These are phyloP conservation scores for Misgurnus mizolepis DNA, from an alignment of 2,113 vertebrate genomes.

Conservation along the genomic window DNA sequence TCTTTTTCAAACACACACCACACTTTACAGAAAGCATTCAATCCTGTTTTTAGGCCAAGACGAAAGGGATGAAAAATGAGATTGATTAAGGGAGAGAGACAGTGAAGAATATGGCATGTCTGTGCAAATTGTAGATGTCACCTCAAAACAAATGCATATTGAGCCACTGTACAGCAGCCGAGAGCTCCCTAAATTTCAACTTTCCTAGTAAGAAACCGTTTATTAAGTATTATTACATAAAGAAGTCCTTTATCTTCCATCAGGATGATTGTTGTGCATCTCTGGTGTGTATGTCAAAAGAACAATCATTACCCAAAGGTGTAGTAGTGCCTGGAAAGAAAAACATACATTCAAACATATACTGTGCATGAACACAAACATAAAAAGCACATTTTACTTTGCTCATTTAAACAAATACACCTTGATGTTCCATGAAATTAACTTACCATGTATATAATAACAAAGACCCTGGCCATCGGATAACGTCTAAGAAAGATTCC, in stretches of 20 bases:
- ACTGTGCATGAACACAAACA: background rate
- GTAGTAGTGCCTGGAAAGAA: slow-evolving; percentile 82
- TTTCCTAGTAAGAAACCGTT: slow-evolving; percentile 39
- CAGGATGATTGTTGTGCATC: slow-evolving; percentile 85
- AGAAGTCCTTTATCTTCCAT: slow-evolving; percentile 71
- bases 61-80: slow-evolving; percentile 35
- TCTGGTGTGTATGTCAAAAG: slow-evolving; percentile 95
- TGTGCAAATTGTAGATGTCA: slow-evolving; percentile 69
- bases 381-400: background rate
- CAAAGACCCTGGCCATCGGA: slow-evolving; percentile 90
- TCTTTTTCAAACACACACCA: slow-evolving; percentile 46
- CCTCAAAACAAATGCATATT: slow-evolving; percentile 18
- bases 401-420: background rate
- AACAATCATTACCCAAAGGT: slow-evolving; percentile 98
- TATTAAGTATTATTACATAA: slow-evolving; percentile 25
- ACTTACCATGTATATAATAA: slow-evolving; percentile 97
- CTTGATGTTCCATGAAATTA: background rate
- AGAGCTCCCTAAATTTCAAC: slow-evolving; percentile 32
- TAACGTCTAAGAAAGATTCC: slow-evolving; percentile 96
- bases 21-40: slow-evolving; percentile 28
- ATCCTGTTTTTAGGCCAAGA: no score
- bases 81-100: slow-evolving; percentile 22
- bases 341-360: slow-evolving; percentile 22
- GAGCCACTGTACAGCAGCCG: slow-evolving; percentile 60
- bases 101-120: slow-evolving; percentile 48